A percentile compares a stretch with the other conserved stretches of the same genome.
These are phyloP conservation scores for Decapterus maruadsi DNA, from an alignment of 2,797 vertebrate species.

Conservation along the genomic window DNA sequence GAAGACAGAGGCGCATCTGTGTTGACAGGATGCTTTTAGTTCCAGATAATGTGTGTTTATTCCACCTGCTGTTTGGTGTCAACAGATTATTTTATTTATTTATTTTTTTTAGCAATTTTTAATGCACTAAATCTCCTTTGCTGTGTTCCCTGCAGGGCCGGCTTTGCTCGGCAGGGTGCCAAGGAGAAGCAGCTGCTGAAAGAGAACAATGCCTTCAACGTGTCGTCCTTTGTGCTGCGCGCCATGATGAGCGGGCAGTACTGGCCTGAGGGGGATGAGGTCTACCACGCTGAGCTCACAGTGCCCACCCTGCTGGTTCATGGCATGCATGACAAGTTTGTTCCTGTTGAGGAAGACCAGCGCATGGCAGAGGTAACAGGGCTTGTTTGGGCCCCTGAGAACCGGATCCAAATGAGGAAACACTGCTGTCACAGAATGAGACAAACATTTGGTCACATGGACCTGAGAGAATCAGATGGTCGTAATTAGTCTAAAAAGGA, in stretches of 20 bases:
- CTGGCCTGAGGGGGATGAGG: conserved; percentile 98
- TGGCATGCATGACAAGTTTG: conserved; percentile 97
- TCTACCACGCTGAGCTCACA: conserved; percentile 95
- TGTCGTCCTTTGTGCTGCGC: conserved; percentile 95
- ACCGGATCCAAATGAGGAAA: not conserved
- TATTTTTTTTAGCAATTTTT: not conserved
- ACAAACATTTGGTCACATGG: not conserved
- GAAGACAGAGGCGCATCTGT: too few species aligned
- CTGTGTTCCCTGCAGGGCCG: conserved; percentile 86
- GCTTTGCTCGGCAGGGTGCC: conserved; percentile 94
- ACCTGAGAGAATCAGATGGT: not conserved
- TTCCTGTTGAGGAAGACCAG: conserved; percentile 96
- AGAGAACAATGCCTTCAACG: conserved; percentile 96
- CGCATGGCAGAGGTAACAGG: conserved; percentile 94
- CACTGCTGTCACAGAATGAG: not conserved
- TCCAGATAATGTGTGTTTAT: not conserved
- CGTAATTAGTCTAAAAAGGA: not conserved
- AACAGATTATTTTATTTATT: not conserved
- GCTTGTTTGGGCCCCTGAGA: not conserved
- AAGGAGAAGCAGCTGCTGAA: conserved; percentile 96
- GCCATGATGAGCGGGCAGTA: conserved; percentile 99
- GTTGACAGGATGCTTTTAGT: not conserved
- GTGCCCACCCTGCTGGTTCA: conserved; percentile 95
- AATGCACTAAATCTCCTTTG: conserved; percentile 7
- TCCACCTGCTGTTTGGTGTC: not conserved